Conservation (phyloP, 2,113 vertebrate species). For the Suricata suricatta region DNA sequence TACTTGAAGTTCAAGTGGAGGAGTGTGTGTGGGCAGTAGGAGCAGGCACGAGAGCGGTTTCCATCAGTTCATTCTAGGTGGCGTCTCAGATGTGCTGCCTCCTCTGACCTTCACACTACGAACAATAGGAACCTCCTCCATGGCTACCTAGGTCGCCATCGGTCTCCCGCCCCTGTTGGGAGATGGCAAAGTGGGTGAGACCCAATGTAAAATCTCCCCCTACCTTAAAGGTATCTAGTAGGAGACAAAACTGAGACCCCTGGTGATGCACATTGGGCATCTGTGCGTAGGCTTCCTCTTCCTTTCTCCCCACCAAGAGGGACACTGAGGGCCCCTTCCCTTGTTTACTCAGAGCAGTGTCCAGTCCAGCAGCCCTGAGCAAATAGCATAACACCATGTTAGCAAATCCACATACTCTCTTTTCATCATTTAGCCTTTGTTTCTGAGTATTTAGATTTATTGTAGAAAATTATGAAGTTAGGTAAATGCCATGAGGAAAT, state of each 20-base stretch:
- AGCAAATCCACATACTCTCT: background rate
- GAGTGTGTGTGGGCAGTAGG: background rate
- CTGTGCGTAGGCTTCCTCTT: background rate
- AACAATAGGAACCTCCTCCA: background rate
- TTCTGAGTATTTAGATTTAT: background rate
- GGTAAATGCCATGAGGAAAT: background rate
- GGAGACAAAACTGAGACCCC: no score
- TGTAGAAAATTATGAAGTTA: background rate
- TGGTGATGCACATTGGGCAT: background rate
- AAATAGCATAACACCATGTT: fast-evolving
- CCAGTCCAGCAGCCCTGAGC: background rate
- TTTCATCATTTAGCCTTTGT: background rate
- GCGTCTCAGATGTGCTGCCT: background rate
- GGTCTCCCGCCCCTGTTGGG: background rate
- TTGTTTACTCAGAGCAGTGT: background rate
- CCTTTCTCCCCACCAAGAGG: background rate
- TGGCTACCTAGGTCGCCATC: background rate
- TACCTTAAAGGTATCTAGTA: background rate
- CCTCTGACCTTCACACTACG: background rate
- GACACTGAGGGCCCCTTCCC: background rate
- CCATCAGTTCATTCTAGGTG: background rate
- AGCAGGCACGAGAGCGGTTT: background rate
- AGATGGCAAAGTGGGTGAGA: background rate
- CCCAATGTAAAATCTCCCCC: background rate
- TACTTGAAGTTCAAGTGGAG: background rate